These are phyloP conservation scores for Takifugu ocellatus DNA, from an alignment of 2,797 vertebrate genomes.

Conservation along the genomic window DNA sequence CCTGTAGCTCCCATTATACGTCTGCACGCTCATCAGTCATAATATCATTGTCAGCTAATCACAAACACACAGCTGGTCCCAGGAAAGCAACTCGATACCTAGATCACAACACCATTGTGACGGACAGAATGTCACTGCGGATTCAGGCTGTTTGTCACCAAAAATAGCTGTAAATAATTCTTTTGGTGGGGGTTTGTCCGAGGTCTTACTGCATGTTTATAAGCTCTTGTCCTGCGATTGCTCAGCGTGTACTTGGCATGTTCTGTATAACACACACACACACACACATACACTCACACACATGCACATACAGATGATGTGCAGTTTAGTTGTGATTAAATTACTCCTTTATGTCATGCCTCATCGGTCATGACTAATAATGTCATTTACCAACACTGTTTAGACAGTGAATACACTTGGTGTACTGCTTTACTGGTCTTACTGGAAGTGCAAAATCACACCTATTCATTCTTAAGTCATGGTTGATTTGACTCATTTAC, in stretches of 20 bases:
- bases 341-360: too few species aligned
- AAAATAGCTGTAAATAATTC: conserved; percentile 26
- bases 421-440: too few species aligned
- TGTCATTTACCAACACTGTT: too few species aligned
- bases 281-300: conserved; percentile 2
- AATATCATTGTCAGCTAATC: conserved; percentile 59
- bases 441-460: background rate
- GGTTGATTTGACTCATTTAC: conserved; percentile 20
- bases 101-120: conserved; percentile 66
- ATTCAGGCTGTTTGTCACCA: conserved; percentile 24
- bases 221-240: too few species aligned
- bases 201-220: too few species aligned
- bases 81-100: conserved; percentile 15
- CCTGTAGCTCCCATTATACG: conserved; percentile 10
- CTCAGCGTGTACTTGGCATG: background rate
- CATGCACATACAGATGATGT: background rate
- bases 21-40: conserved; percentile 39
- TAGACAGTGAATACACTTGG: too few species aligned
- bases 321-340: too few species aligned
- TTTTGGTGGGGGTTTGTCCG: background rate
- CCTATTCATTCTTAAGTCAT: conserved; percentile 22
- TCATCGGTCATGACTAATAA: too few species aligned
- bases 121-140: background rate
- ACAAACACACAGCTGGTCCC: conserved; percentile 40
- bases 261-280: background rate